Evolutionary conservation across 2,797 vertebrate species (phyloP), one percentile per base, ranked within the genome.

Genomic region (Xenentodon cancila): DNA sequence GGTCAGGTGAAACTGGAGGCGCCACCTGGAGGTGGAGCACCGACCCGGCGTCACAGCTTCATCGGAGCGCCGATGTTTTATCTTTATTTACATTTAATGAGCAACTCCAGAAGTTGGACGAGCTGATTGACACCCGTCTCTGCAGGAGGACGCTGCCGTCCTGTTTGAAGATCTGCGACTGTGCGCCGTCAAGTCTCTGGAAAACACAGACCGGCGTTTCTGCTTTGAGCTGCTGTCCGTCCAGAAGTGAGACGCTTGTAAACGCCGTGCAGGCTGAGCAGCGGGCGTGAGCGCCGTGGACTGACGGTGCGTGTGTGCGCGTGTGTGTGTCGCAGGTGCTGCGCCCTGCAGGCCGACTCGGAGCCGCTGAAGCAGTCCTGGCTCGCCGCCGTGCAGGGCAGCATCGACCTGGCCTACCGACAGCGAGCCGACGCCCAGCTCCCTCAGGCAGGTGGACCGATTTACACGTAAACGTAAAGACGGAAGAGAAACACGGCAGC

Each of bases 141-240:
- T 44, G 43, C 75, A 94, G 93, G 92, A 91, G 51, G 81, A 84
- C 5, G 32, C 79, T 2, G 0, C 75, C 34, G 83, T 91, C 53
- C 75, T 94, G 57, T 92, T 94, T 0, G 81, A 93, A 66, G 93
- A 94, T 18, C 89, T 94, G 32, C 67, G 93, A n/a, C 89, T 94
- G 2, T 94, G 93, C 20, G 91, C 91, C 0, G 84, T 93, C 30
- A 94, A 92, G 47, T 53, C 90, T 56, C 50, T 84, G 78, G 93
- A 94, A 1, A 73, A 83, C 59, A 30, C 64, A 0, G 92, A 93
- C 15, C 90, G 92, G 0, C 89, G 91, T 0, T 93, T 93, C 84
- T 93, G 92, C 80, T 92, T 93, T 3, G 89, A 94, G 71, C 84
- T 94, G 53, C 86, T 94, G 22, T 93, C 92, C 0, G 87, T 93